phyloP scores from a whole-genome alignment of 1,140 invertebrate species.

The Oryzaephilus surinamensis region DNA sequence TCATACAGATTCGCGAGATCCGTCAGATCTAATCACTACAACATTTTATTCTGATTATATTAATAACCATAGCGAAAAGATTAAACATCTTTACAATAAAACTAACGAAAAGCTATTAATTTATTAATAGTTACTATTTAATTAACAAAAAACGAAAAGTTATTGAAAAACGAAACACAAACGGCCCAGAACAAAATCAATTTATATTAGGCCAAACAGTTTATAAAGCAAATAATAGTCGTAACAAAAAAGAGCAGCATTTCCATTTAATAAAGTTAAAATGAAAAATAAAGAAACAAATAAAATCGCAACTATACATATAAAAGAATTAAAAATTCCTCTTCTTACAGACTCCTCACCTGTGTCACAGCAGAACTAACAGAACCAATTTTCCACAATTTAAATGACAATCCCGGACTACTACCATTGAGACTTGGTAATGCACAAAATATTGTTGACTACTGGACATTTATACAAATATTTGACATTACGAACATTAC shows the following conservation, averaged over 20 bases:
- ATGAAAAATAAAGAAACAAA: too few species aligned
- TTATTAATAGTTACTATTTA: background rate
- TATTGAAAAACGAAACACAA: background rate
- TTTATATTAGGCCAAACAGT: constrained; percentile 4
- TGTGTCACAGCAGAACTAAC: background rate
- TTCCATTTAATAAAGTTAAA: background rate
- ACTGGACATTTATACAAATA: constrained; percentile 11
- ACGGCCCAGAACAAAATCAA: constrained; percentile 1
- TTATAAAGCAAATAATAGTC: constrained; percentile 4
- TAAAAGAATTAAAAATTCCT: constrained; percentile 9
- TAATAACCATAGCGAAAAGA: constrained; percentile 4
- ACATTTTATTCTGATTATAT: constrained; percentile 14
- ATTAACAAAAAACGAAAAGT: constrained; percentile 10
- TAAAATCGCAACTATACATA: constrained; percentile 2
- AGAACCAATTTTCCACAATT: too few species aligned
- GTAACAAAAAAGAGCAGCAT: constrained; percentile 8
- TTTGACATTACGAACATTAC: constrained; percentile 5
- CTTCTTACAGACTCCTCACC: background rate
- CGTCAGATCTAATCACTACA: constrained; percentile 10
- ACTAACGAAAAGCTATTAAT: too few species aligned
- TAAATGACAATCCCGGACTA: constrained; percentile 14
- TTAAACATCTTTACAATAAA: constrained; percentile 6
- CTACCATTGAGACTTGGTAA: constrained; percentile 13
- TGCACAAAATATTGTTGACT: constrained; percentile 6
- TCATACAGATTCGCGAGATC: constrained; percentile 16